Evolutionary conservation across 2,797 vertebrate species (phyloP).

Genomic region (Cetoscarus ocellatus): DNA sequence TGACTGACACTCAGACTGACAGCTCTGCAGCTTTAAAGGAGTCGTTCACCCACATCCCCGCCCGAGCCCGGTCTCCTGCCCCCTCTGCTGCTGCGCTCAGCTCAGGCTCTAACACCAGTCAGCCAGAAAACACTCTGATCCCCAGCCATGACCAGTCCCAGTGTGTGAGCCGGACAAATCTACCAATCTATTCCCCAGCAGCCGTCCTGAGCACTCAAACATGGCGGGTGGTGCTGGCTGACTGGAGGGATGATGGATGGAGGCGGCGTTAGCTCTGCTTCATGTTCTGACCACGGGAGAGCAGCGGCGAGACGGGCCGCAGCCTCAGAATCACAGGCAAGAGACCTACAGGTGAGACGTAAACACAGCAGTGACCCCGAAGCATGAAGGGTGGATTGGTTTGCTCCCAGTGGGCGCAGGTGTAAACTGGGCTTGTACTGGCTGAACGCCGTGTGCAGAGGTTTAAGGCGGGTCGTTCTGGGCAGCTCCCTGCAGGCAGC

Average conservation of each 20-base stretch:
- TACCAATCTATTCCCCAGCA: slow-evolving; percentile 70
- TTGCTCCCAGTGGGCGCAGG: slow-evolving; percentile 32
- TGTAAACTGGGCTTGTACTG: slow-evolving; percentile 32
- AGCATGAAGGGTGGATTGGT: slow-evolving; percentile 14
- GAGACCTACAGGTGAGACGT: slow-evolving; percentile 13
- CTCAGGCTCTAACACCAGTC: slow-evolving; percentile 70
- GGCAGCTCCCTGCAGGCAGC: slow-evolving; percentile 28
- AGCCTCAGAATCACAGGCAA: slow-evolving; percentile 14
- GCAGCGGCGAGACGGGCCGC: slow-evolving; percentile 18
- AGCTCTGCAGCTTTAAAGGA: slow-evolving; percentile 59
- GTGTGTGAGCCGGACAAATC: slow-evolving; percentile 61
- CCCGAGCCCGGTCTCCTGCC: slow-evolving; percentile 56
- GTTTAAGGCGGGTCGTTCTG: slow-evolving; percentile 27
- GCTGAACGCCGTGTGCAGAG: slow-evolving; percentile 35
- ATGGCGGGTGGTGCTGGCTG: slow-evolving; percentile 69
- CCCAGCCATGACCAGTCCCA: slow-evolving; percentile 52
- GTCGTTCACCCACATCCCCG: slow-evolving; percentile 65
- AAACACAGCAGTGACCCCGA: slow-evolving; percentile 15
- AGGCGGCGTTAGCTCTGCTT: slow-evolving; percentile 66
- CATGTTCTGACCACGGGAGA: slow-evolving; percentile 60
- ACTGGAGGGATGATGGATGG: slow-evolving; percentile 79
- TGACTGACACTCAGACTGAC: slow-evolving; percentile 34
- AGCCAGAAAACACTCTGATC: slow-evolving; percentile 71
- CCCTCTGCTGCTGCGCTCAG: slow-evolving; percentile 45
- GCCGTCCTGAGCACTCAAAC: slow-evolving; percentile 67